These are phyloP conservation scores for Desmodus rotundus DNA, from an alignment of 2,113 vertebrate species.

Conservation along the genomic window DNA sequence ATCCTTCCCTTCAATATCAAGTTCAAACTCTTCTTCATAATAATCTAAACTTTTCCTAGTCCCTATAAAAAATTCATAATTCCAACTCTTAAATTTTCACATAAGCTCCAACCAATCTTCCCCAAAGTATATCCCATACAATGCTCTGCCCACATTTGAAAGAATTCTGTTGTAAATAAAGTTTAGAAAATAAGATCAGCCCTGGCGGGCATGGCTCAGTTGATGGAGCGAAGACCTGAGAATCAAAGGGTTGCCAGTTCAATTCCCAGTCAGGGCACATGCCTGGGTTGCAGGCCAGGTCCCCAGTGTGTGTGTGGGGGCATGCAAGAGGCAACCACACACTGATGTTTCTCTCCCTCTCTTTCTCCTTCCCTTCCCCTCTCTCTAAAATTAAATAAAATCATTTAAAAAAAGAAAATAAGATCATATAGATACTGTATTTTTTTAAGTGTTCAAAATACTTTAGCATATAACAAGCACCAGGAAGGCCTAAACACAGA, in stretches of 20 bases:
- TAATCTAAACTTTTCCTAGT: not conserved
- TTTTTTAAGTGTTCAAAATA: conserved; percentile 11
- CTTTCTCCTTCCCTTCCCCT: no score
- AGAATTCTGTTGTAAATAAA: not conserved
- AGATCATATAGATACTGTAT: not conserved
- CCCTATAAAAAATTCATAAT: not conserved
- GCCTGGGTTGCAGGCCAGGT: no score
- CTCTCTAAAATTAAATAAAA: no score
- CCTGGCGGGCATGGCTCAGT: no score
- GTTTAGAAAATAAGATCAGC: not conserved
- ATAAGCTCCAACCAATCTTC: not conserved
- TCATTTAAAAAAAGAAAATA: not conserved
- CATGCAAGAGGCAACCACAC: no score
- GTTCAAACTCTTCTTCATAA: not conserved
- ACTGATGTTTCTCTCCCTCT: no score
- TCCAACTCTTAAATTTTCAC: not conserved
- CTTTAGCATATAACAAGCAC: not conserved
- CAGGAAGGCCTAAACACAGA: not conserved
- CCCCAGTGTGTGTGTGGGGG: no score
- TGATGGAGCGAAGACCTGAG: no score
- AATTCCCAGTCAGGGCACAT: no score
- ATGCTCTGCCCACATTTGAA: not conserved
- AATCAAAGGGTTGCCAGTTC: no score
- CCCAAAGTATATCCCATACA: not conserved
- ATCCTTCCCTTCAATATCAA: not conserved